phyloP scores from a whole-genome alignment of 1,140 invertebrate species.

The Pogonomyrmex barbatus region DNA sequence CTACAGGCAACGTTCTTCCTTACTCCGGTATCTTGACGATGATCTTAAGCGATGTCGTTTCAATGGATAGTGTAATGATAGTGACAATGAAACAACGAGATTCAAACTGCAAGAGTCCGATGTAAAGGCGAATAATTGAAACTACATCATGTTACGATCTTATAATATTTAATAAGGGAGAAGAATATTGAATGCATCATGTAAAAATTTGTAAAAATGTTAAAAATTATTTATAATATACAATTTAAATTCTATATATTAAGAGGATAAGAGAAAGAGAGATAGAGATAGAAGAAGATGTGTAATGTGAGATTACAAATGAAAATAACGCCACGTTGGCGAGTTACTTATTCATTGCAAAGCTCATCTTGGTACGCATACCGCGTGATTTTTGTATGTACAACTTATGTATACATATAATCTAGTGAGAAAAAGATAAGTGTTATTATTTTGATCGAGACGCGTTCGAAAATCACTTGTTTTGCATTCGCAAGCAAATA shows the following conservation, averaged over 20 bases:
- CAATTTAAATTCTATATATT: constrained; percentile 6
- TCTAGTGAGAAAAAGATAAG: neutral
- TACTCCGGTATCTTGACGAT: constrained; percentile 60
- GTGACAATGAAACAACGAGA: neutral
- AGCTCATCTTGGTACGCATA: neutral
- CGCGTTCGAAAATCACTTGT: constrained; percentile 35
- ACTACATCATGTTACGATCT: constrained; percentile 55
- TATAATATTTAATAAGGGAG: constrained; percentile 17
- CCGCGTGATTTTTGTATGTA: constrained; percentile 14
- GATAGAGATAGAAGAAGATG: neutral
- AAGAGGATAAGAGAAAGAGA: neutral
- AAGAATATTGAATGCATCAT: constrained; percentile 17
- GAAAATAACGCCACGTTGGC: neutral
- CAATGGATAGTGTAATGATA: neutral
- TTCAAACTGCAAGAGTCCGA: constrained; percentile 27
- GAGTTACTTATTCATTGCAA: constrained; percentile 34
- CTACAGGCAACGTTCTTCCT: constrained; percentile 26
- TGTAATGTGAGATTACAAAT: constrained; percentile 6
- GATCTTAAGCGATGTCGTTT: constrained; percentile 34
- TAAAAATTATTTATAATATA: constrained; percentile 65
- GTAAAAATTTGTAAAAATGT: constrained; percentile 68
- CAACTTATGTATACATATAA: neutral
- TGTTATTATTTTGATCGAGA: constrained; percentile 58
- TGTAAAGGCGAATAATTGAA: constrained; percentile 16
- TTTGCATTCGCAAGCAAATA: constrained; percentile 16